A percentile compares a stretch with the other conserved stretches of the same genome.
Conservation (phyloP, 2,113 vertebrate genomes). For the Gnathonemus echidnorhynchus region DNA sequence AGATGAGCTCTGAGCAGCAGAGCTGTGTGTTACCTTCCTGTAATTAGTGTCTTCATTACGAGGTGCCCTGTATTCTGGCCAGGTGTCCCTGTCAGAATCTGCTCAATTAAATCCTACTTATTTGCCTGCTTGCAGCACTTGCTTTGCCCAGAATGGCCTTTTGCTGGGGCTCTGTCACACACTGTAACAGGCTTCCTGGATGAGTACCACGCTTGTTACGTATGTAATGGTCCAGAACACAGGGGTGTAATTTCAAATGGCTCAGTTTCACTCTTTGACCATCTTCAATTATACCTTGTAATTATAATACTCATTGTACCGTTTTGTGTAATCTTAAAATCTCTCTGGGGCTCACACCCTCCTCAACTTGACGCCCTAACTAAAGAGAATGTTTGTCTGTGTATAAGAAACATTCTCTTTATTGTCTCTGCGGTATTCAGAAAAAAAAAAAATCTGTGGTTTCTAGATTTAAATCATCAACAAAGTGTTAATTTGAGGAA, state of each 20-base stretch:
- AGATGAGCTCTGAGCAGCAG: neutral
- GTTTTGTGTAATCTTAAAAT: slow-evolving; percentile 77
- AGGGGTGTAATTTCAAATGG: slow-evolving; percentile 69
- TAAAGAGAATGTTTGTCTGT: slow-evolving; percentile 65
- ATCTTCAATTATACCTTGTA: slow-evolving; percentile 78
- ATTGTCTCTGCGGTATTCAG: neutral
- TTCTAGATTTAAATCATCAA: neutral
- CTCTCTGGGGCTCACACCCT: slow-evolving; percentile 72
- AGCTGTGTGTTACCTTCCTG: neutral
- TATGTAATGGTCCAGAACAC: slow-evolving; percentile 75
- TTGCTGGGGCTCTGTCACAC: slow-evolving; percentile 57
- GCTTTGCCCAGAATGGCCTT: slow-evolving; percentile 56
- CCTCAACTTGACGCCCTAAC: slow-evolving; percentile 75
- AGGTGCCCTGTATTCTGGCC: neutral
- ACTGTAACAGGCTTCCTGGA: slow-evolving; percentile 60
- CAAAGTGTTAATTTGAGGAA: neutral
- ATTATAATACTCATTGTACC: slow-evolving; percentile 59
- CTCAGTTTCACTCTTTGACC: slow-evolving; percentile 74
- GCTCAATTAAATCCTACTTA: slow-evolving; percentile 20
- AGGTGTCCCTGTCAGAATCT: slow-evolving; percentile 10
- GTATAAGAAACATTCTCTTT: slow-evolving; percentile 37
- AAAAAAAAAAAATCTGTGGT: neutral
- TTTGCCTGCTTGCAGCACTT: slow-evolving; percentile 16
- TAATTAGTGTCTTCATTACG: slow-evolving; percentile 14
- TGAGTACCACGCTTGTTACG: slow-evolving; percentile 65